Conservation (phyloP, 2,888 invertebrate genomes). For the Chymomyza fuscimana region DNA sequence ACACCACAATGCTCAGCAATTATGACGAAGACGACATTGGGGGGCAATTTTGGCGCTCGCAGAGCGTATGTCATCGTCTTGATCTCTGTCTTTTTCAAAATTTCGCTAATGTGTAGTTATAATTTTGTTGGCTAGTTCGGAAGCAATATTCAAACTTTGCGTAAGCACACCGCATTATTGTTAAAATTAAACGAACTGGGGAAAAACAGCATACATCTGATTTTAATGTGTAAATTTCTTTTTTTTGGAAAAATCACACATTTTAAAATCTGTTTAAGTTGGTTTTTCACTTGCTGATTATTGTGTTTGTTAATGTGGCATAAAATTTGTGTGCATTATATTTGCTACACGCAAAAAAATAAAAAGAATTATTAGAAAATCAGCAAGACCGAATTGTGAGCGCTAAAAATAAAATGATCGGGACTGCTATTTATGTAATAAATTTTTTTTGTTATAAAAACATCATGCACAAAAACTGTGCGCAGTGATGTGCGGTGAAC, state of each 20-base stretch:
- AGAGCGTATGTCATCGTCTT: conserved; percentile 33
- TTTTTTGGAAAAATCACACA: neutral
- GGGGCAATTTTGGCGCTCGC: neutral
- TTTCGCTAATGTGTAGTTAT: conserved; percentile 74
- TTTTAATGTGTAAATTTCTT: neutral
- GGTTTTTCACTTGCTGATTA: conserved; percentile 31
- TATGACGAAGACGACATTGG: conserved; percentile 9
- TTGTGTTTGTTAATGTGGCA: conserved; percentile 24
- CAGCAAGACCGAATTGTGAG: conserved; percentile 59
- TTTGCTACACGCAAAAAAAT: conserved; percentile 41
- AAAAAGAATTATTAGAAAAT: conserved; percentile 57
- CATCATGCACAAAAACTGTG: conserved; percentile 19
- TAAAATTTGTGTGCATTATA: conserved; percentile 33
- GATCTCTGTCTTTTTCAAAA: conserved; percentile 50
- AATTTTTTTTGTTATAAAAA: conserved; percentile 39
- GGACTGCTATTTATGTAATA: conserved; percentile 78
- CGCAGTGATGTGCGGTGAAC: conserved; percentile 40
- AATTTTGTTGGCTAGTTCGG: conserved; percentile 78
- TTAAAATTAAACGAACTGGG: conserved; percentile 8
- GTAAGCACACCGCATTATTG: conserved; percentile 58
- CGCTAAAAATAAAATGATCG: conserved; percentile 77
- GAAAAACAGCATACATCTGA: neutral
- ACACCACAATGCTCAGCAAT: conserved; percentile 18
- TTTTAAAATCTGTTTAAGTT: neutral
- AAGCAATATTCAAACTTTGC: conserved; percentile 75